Conservation (phyloP, 2,888 invertebrate genomes). For the Schizaphis graminum region DNA sequence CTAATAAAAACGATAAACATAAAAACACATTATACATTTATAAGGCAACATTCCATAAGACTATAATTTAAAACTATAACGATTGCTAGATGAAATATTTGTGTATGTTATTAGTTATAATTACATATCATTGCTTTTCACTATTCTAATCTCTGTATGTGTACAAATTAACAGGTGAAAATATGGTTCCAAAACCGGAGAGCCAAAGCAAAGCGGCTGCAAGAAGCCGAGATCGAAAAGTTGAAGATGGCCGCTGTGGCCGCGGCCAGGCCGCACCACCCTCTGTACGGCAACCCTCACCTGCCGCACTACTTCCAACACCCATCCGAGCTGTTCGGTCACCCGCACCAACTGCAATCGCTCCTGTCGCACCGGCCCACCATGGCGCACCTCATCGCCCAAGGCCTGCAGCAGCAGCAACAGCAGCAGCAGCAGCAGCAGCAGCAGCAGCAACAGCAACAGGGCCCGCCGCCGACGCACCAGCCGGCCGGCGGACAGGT, state of each 20-base stretch:
- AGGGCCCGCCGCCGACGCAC: constrained; percentile 51
- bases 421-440: constrained; percentile 58
- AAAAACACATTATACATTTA: no score
- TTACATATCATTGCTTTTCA: not conserved
- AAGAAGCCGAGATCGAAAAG: constrained; percentile 95
- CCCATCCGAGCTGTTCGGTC: constrained; percentile 76
- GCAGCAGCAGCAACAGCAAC: constrained; percentile 58
- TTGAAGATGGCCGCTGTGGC: constrained; percentile 81
- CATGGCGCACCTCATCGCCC: constrained; percentile 70
- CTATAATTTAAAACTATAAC: no score
- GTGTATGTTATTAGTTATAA: no score
- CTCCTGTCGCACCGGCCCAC: constrained; percentile 75
- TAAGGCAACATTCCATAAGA: no score
- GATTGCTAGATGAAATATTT: no score
- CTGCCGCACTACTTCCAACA: constrained; percentile 70
- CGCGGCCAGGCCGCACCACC: constrained; percentile 73
- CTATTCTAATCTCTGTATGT: constrained; percentile 63
- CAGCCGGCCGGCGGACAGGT: constrained; percentile 51
- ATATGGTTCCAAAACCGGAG: constrained; percentile 94
- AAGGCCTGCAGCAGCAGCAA: constrained; percentile 61
- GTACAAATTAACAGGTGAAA: constrained; percentile 78
- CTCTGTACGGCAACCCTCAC: constrained; percentile 70
- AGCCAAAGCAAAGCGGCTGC: constrained; percentile 96
- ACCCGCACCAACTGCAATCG: constrained; percentile 74
- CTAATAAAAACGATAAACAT: no score